These are phyloP conservation scores for Mesocentrotus franciscanus DNA, from an alignment of 53 echinoderm and acorn worm genomes.

Conservation along the genomic window DNA sequence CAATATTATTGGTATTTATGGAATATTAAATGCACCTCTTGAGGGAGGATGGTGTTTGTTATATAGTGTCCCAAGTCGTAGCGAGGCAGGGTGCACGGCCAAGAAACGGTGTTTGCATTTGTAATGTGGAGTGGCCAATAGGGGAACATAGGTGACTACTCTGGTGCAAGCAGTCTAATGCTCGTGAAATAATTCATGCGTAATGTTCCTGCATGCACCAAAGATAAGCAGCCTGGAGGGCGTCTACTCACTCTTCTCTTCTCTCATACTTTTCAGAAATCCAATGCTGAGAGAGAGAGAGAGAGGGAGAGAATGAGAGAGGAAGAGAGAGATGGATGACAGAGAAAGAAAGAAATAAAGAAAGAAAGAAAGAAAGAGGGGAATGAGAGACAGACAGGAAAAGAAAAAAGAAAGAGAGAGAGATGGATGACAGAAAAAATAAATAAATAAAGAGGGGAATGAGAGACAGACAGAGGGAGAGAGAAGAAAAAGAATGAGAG, in stretches of 20 bases:
- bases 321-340: too few relatives aligned
- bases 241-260: slow-evolving; percentile 30
- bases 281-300: background rate
- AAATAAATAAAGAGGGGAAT: background rate
- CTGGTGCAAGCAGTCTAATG: slow-evolving; percentile 50
- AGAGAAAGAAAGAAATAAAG: background rate
- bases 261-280: background rate
- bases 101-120: slow-evolving; percentile 56
- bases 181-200: slow-evolving; percentile 68
- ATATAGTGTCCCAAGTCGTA: background rate
- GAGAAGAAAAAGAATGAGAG: background rate
- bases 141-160: slow-evolving; percentile 17
- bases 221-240: slow-evolving; percentile 57
- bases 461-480: background rate
- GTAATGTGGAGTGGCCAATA: slow-evolving; percentile 57
- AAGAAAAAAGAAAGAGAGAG: background rate
- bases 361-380: background rate
- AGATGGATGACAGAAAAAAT: too few relatives aligned
- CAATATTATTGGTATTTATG: slow-evolving; percentile 61
- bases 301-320: background rate
- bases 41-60: background rate
- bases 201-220: slow-evolving; percentile 59
- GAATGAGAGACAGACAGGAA: background rate
- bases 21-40: slow-evolving; percentile 51
- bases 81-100: background rate